These are phyloP conservation scores for Hystrix brachyura DNA, from an alignment of 2,113 vertebrate species.

Conservation along the genomic window DNA sequence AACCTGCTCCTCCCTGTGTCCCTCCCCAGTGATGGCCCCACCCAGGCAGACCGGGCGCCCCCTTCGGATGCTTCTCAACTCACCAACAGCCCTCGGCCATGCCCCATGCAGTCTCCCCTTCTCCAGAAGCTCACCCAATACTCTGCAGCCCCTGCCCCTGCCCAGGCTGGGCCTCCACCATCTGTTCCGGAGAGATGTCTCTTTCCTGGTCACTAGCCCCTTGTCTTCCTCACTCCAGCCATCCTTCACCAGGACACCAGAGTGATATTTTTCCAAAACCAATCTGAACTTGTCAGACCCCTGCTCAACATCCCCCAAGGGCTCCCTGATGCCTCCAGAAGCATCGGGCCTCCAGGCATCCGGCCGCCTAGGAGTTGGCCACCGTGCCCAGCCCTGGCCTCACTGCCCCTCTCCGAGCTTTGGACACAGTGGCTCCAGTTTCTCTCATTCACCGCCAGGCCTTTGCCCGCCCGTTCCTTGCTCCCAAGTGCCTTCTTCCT, in stretches of 20 bases:
- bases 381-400: accelerated
- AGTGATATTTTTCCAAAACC: background rate
- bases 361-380: background rate
- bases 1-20: too few species aligned
- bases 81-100: background rate
- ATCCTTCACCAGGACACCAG: background rate
- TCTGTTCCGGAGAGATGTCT: background rate
- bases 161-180: background rate
- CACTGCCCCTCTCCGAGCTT: background rate
- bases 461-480: background rate
- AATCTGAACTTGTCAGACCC: background rate
- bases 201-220: background rate
- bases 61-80: background rate
- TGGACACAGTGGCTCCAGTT: accelerated
- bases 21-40: background rate
- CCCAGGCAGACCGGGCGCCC: background rate
- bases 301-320: background rate
- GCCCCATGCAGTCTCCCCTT: accelerated
- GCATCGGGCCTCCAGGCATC: background rate
- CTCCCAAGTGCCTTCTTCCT: background rate
- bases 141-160: background rate
- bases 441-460: background rate
- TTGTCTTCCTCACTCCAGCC: background rate
- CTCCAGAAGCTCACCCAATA: background rate
- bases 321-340: background rate